A percentile compares a stretch with the other conserved stretches of the same genome.
Evolutionary conservation across 2,797 vertebrate species (phyloP).

Genomic region (Echiichthys vipera): DNA sequence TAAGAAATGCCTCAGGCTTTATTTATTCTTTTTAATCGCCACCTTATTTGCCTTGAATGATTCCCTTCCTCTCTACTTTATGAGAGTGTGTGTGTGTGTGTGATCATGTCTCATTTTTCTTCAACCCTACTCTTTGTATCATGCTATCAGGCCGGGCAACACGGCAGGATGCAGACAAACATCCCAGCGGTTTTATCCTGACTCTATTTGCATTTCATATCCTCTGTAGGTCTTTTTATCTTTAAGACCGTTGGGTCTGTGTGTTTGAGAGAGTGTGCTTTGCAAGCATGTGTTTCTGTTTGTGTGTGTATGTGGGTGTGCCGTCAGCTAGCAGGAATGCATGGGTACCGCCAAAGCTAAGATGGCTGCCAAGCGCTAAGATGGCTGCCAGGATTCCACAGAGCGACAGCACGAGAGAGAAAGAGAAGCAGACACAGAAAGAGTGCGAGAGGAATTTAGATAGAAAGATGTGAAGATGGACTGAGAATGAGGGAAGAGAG

Average conservation of each 20-base stretch:
- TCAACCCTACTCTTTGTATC: neutral
- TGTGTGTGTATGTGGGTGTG: conserved; percentile 65
- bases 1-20: conserved; percentile 16
- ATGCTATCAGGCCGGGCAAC: neutral
- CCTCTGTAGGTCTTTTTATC: conserved; percentile 73
- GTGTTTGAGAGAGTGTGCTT: conserved; percentile 38
- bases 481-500: conserved; percentile 40
- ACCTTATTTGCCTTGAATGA: conserved; percentile 6
- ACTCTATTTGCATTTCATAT: conserved; percentile 48
- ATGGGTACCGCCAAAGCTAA: conserved; percentile 90
- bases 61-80: neutral
- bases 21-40: neutral
- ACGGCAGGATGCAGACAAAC: conserved; percentile 36
- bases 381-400: conserved; percentile 91
- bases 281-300: conserved; percentile 33
- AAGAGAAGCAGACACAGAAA: conserved; percentile 71
- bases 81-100: conserved; percentile 2
- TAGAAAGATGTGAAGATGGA: conserved; percentile 52
- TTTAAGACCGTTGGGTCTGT: conserved; percentile 66
- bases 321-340: conserved; percentile 87
- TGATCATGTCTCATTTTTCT: conserved; percentile 22
- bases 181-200: conserved; percentile 45
- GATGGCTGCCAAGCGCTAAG: conserved; percentile 96
- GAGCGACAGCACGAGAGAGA: conserved; percentile 79
- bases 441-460: conserved; percentile 54